Evolutionary conservation across 1,140 invertebrate genomes (phyloP).

Genomic region (Daktulosphaira vitifoliae): DNA sequence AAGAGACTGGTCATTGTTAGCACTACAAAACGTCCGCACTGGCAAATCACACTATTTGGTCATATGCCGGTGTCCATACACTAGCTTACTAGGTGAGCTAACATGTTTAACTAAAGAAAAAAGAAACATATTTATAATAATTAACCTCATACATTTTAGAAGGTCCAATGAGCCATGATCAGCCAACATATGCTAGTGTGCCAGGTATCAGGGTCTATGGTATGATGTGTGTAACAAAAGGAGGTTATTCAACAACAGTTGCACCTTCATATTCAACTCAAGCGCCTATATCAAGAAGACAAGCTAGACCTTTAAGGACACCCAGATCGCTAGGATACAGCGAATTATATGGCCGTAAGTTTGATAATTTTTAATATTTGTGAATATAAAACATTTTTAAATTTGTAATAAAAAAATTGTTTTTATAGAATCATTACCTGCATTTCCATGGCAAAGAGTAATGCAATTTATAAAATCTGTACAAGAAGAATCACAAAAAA

Average conservation of each 20-base stretch:
- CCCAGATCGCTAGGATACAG: neutral
- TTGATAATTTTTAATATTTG: too few relatives aligned
- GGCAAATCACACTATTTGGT: constrained; percentile 91
- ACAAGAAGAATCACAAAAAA: neutral
- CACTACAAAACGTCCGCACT: constrained; percentile 81
- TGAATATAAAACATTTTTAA: too few relatives aligned
- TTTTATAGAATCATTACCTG: neutral
- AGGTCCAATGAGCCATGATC: constrained; percentile 86
- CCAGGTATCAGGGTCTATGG: constrained; percentile 85
- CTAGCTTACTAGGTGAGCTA: constrained; percentile 41
- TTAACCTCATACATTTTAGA: constrained; percentile 48
- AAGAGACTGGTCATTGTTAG: constrained; percentile 83
- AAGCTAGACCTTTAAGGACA: constrained; percentile 2
- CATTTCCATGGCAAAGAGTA: constrained; percentile 15
- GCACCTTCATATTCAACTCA: neutral
- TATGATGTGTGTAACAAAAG: constrained; percentile 71
- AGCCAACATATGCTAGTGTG: constrained; percentile 85
- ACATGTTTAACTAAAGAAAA: neutral
- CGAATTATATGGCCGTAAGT: too few relatives aligned
- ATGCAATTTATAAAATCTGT: constrained; percentile 21
- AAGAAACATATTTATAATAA: neutral
- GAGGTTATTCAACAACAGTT: neutral
- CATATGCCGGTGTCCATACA: constrained; percentile 80
- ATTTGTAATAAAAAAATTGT: too few relatives aligned
- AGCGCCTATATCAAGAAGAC: constrained; percentile 3